Evolutionary conservation across 2,113 vertebrate genomes (phyloP).

Genomic region (Pterocles burchelli): DNA sequence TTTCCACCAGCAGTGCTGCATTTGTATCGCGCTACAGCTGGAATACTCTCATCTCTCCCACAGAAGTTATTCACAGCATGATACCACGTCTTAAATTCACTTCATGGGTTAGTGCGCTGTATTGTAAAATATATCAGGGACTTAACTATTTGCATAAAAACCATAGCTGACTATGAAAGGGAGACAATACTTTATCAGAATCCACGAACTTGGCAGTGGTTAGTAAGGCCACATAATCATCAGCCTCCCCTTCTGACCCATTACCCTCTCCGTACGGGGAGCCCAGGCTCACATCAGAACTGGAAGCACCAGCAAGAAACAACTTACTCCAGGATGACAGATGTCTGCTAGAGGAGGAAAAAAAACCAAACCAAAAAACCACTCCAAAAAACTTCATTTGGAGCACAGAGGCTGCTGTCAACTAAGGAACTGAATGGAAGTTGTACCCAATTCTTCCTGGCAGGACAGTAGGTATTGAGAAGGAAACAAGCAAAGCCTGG

Average conservation of each 20-base stretch:
- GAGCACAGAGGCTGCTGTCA: not conserved
- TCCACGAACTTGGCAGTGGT: not conserved
- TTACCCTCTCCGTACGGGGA: not conserved
- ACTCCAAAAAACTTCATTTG: not conserved
- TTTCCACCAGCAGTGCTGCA: not conserved
- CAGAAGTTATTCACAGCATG: not conserved
- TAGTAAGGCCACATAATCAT: not conserved
- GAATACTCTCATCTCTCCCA: not conserved
- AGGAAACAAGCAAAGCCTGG: not conserved
- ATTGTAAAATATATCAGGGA: not conserved
- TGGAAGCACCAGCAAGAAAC: not conserved
- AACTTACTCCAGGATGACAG: not conserved
- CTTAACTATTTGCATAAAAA: not conserved
- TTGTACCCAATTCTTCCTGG: not conserved
- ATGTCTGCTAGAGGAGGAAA: fast-evolving
- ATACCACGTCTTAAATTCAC: not conserved
- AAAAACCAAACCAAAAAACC: fast-evolving
- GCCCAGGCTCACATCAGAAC: not conserved
- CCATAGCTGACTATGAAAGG: not conserved
- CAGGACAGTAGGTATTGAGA: not conserved
- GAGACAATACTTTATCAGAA: not conserved
- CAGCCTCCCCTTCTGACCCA: not conserved
- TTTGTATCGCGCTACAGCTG: not conserved
- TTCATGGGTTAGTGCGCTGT: not conserved
- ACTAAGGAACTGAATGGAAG: not conserved